Evolutionary conservation across 2,888 invertebrate species (phyloP).

Genomic region (Mactromeris polynyma): DNA sequence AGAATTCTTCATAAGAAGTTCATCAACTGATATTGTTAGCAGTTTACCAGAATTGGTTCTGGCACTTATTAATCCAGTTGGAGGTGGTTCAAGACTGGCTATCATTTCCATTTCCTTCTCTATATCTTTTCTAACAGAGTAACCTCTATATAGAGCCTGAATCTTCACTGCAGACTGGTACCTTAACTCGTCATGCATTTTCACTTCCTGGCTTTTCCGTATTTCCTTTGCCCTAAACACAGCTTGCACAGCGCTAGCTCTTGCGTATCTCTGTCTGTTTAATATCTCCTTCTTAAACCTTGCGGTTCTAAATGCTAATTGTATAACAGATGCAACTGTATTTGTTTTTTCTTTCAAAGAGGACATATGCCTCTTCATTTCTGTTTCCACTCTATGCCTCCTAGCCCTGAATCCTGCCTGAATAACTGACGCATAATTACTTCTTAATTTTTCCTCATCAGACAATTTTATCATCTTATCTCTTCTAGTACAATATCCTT

Average conservation of each 20-base stretch:
- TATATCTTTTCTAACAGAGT: constrained; percentile 45
- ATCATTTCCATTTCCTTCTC: constrained; percentile 48
- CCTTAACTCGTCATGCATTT: constrained; percentile 12
- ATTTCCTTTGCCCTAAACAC: constrained; percentile 48
- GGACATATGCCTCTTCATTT: neutral
- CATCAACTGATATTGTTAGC: constrained; percentile 51
- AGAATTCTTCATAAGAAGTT: constrained; percentile 54
- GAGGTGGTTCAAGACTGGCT: constrained; percentile 55
- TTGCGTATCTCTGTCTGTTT: neutral
- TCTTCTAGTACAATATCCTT: constrained; percentile 47
- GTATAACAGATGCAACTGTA: neutral
- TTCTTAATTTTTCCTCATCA: constrained; percentile 33
- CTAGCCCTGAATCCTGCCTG: constrained; percentile 30
- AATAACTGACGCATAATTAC: neutral
- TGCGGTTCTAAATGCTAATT: constrained; percentile 13
- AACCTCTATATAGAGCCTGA: constrained; percentile 63
- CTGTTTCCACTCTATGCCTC: neutral
- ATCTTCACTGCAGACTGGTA: constrained; percentile 57
- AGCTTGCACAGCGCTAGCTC: constrained; percentile 52
- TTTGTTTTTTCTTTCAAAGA: neutral
- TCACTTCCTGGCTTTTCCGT: constrained; percentile 24
- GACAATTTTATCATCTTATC: constrained; percentile 38
- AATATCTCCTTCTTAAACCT: constrained; percentile 3
- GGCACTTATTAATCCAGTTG: constrained; percentile 43
- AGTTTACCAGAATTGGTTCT: constrained; percentile 53